Evolutionary conservation across 2,113 vertebrate species (phyloP), one percentile per base, ranked within the genome.

Genomic region (Sciurus niger): DNA sequence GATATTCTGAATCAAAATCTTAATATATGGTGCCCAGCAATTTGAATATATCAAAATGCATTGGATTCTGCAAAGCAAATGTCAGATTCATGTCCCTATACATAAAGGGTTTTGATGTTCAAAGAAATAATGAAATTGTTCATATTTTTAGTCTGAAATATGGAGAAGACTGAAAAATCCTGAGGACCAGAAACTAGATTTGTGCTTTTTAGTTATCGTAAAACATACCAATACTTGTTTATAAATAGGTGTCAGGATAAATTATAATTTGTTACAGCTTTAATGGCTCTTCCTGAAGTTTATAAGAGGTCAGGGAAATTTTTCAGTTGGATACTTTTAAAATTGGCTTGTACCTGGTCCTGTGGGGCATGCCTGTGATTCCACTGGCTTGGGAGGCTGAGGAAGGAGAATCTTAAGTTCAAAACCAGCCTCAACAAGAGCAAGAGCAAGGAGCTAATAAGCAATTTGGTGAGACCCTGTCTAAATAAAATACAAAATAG

Each of bases 11-110:
- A 40, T 40, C 40, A 40, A 40, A 40, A 40, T 40, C 40, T 40
- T 40, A 40, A 40, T 40, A 40, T 40, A 40, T 40, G 40, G 40
- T 40, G 40, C 40, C 40, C 40, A 40, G 40, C 40, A 40, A 40
- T 40, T 37, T 93, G 58, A 84, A 92, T 84, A 37, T 51, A 7
- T 77, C n/a, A 67, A 28, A 74, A 24, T 91, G 83, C 87, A 65
- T 79, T 84, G 14, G 20, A 87, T 89, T 70, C 63, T 58, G 55
- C 55, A 91, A 84, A 84, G 79, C 53, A 65, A 8, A 32, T 84
- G 30, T 60, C 30, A 63, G 32, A 84, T 84, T 84, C 46, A 51
- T 10, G 6, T 70, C 18, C 28, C 24, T 48, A 4, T 60, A 48
- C 46, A 84, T 72, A 84, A 46, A 58, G 13, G 43, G 63, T 72